Conservation (phyloP, 2,888 invertebrate genomes). For the Ophion ellenae region DNA sequence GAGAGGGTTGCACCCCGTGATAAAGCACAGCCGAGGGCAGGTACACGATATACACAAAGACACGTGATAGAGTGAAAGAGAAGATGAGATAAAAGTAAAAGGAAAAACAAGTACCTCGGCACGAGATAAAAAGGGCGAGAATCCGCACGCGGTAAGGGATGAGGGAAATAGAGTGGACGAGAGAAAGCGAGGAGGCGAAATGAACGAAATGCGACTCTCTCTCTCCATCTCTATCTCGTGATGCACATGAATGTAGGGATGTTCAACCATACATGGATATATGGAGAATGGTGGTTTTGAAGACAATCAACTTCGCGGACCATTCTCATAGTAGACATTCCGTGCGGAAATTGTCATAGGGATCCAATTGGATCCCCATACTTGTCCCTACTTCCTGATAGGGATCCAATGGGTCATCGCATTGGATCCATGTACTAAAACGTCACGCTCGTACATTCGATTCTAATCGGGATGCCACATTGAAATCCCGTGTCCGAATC, state of each 20-base stretch:
- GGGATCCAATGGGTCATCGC: too few species aligned
- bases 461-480: too few species aligned
- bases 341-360: too few species aligned
- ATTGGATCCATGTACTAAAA: too few species aligned
- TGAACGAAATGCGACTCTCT: slow-evolving; percentile 37
- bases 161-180: slow-evolving; percentile 49
- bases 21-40: slow-evolving; percentile 41
- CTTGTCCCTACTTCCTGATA: too few species aligned
- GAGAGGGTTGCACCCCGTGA: not conserved
- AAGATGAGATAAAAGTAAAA: slow-evolving; percentile 17
- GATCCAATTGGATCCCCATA: too few species aligned
- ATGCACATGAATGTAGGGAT: slow-evolving; percentile 26
- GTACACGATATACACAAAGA: not conserved
- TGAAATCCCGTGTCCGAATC: too few species aligned
- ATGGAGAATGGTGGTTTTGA: too few species aligned
- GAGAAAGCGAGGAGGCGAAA: slow-evolving; percentile 40
- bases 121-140: slow-evolving; percentile 53
- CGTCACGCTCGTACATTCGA: too few species aligned
- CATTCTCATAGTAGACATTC: too few species aligned
- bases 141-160: slow-evolving; percentile 25
- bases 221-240: not conserved
- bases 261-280: too few species aligned
- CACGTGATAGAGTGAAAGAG: slow-evolving; percentile 13
- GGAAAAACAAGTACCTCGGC: not conserved
- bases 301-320: too few species aligned